Evolutionary conservation across 2,888 invertebrate species (phyloP), one percentile per base, ranked within the genome.

Genomic region (Dicyrtomina minuta): DNA sequence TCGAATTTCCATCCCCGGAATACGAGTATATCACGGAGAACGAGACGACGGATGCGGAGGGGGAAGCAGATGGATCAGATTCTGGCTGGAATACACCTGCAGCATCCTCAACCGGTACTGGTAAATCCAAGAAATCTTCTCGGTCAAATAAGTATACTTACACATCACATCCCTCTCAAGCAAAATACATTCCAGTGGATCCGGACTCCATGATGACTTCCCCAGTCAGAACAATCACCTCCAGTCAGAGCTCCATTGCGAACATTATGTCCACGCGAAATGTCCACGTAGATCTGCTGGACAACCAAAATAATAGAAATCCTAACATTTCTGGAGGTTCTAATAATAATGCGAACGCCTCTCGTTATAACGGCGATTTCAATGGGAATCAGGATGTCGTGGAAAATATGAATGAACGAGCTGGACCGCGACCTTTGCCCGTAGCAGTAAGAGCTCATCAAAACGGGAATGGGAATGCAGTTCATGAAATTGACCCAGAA

Each of bases 131-230:
- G 17, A 49, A 22, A 22, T 15, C 12, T 8, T 49, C 49, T n/a
- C 12, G 17, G 1, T 20, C n/a, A 12, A 44, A n/a, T 13, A 49
- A 33, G 8, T 49, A 20, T 22, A 20, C n/a, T n/a, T 49, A 10
- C 49, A 12, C 49, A 10, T 49, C n/a, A 17, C 22, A 17, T 46
- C 27, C 44, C 61, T n/a, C 17, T 26, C 24, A 43, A 22, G 10
- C 65, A 22, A 55, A 51, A 15, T 65, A 55, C 55, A 65, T 17
- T 41, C 55, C 22, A n/a, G 53, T 65, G 12, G 65, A 65, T 24
- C 55, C 65, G 8, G 64, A 64, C 53, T 27, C 20, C 1, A 26
- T 43, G 17, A 46, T 44, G 24, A 20, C 46, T 26, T 46, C 44
- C 20, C 58, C 58, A 6, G 58, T 39, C 15, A 33, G 58, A 39